Conservation (phyloP, 2,888 invertebrate species). For the Drosophila helvetica region DNA sequence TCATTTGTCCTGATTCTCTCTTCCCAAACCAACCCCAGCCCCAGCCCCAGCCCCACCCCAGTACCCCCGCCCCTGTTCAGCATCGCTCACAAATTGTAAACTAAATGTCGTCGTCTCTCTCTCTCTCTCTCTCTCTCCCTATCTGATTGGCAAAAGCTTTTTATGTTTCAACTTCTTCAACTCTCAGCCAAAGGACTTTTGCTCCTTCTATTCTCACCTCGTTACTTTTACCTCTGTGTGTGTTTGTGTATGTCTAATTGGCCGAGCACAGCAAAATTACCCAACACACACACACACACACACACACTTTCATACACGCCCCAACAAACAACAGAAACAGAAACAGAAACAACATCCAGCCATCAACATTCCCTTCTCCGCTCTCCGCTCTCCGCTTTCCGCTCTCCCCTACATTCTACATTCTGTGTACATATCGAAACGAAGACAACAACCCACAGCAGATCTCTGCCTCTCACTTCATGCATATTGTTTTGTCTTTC, state of each 20-base stretch:
- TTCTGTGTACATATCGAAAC: slow-evolving; percentile 5
- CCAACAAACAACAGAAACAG: slow-evolving; percentile 4
- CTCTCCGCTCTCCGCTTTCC: slow-evolving; percentile 7
- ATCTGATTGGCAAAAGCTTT: slow-evolving; percentile 50
- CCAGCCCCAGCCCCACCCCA: neutral
- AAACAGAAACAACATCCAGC: slow-evolving; percentile 13
- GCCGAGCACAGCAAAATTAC: slow-evolving; percentile 44
- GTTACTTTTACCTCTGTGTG: slow-evolving; percentile 46
- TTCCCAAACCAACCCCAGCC: too few relatives aligned
- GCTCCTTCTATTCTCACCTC: slow-evolving; percentile 34
- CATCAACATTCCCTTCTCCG: slow-evolving; percentile 20
- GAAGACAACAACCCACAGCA: slow-evolving; percentile 8
- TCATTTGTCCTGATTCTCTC: neutral
- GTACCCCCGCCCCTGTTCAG: neutral
- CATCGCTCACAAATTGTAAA: slow-evolving; percentile 43
- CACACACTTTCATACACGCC: slow-evolving; percentile 11
- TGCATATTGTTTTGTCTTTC: slow-evolving; percentile 57
- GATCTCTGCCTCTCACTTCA: slow-evolving; percentile 50
- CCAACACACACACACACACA: slow-evolving; percentile 7
- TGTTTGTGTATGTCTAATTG: slow-evolving; percentile 51
- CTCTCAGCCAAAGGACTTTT: slow-evolving; percentile 40
- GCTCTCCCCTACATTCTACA: neutral
- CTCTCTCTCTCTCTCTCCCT: slow-evolving; percentile 3
- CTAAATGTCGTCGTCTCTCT: slow-evolving; percentile 40
- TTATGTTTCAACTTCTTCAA: slow-evolving; percentile 41